Evolutionary conservation across 2,888 invertebrate genomes (phyloP), one percentile per base, ranked within the genome.

Genomic region (Atethmia centrago): DNA sequence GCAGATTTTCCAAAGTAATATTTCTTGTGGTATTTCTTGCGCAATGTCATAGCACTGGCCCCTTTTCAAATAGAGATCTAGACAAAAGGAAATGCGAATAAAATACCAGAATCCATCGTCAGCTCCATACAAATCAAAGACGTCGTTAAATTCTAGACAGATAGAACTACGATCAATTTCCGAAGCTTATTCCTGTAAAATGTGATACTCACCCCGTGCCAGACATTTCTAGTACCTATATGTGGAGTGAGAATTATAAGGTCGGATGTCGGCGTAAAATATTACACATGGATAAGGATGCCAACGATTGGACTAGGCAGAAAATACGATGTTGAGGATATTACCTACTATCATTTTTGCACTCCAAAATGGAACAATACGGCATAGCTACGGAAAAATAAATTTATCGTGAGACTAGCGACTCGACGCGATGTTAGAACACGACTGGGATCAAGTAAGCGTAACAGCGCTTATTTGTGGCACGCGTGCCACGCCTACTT

Each of bases 121-220:
- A 67, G 67, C 63, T 31, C 40, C 51, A 28, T 53, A 61, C 64
- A 83, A 79, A 79, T 79, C 64, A 79, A 65, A 65, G 64, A 40
- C 31, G 55, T 65, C 70, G 70, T 64, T 58, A 28, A 63, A 31
- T 9, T 25, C 75, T 55, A 56, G 68, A 62, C 51, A 25, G 51
- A 31, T n/a, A 42, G 36, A 62, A 56, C 25, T 53, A 62, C 65
- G 65, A 66, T n/a, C 51, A n/a, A 76, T 82, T 79, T 49, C 65
- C 51, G 82, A 49, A 56, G 70, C 59, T 51, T 65, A 51, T 82
- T 62, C 14, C 40, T 42, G 42, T 78, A 79, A 79, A 79, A 70
- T 78, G 71, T 56, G 70, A 62, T 19, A 47, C 3, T 62, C 19
- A 9, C 12, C 1, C 77, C 78, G 83, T 14, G 2, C 8, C 12